A percentile compares a stretch with the other conserved stretches of the same genome.
Evolutionary conservation across 1,140 invertebrate species (phyloP).

Genomic region (Anoplolepis gracilipes): DNA sequence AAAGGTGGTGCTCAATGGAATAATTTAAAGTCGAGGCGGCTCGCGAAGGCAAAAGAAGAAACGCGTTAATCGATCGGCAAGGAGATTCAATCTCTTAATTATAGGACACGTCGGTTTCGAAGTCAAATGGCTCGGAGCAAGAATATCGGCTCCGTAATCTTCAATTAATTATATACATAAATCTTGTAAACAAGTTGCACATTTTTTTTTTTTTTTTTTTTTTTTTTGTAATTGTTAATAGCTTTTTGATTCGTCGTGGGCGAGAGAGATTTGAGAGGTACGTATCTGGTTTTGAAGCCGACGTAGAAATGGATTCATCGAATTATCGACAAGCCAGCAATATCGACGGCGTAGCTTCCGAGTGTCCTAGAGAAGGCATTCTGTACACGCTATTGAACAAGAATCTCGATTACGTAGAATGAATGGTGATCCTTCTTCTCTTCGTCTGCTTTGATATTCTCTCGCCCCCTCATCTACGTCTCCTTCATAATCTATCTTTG

Average conservation of each 20-base stretch:
- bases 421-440: constrained; percentile 71
- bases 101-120: not conserved
- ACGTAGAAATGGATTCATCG: constrained; percentile 28
- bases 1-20: constrained; percentile 36
- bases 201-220: too few species aligned
- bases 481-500: constrained; percentile 60
- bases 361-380: constrained; percentile 33
- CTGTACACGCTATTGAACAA: constrained; percentile 39
- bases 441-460: constrained; percentile 56
- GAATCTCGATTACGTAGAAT: constrained; percentile 75
- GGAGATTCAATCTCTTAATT: constrained; percentile 35
- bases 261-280: not conserved
- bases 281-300: constrained; percentile 29
- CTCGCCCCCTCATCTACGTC: constrained; percentile 21
- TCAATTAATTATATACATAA: not conserved
- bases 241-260: not conserved
- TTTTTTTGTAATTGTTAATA: constrained; percentile 11
- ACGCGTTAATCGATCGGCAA: constrained; percentile 36
- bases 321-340: constrained; percentile 47
- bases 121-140: not conserved
- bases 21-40: constrained; percentile 58
- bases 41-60: not conserved
- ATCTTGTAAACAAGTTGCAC: not conserved
- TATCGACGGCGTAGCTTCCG: constrained; percentile 29
- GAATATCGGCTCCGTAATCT: not conserved